phyloP scores from a whole-genome alignment of 2,888 invertebrate genomes.

The Mechanitis mazaeus region DNA sequence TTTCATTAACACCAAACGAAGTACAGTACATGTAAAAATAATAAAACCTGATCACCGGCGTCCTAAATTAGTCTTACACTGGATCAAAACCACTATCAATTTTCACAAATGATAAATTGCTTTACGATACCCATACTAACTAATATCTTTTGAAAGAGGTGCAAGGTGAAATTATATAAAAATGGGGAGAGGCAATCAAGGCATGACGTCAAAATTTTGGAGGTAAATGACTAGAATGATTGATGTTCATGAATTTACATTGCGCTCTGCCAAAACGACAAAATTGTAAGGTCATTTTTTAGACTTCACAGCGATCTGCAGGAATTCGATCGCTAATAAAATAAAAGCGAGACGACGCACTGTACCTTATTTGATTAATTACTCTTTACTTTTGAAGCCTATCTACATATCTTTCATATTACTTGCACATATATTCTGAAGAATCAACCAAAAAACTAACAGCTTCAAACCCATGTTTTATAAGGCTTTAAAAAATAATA shows the following conservation, averaged over 20 bases:
- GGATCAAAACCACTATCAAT: slow-evolving; percentile 30
- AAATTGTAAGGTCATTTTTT: slow-evolving; percentile 45
- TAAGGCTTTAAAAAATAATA: no score
- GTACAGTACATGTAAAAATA: not conserved
- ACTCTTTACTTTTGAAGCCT: slow-evolving; percentile 14
- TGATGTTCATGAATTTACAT: slow-evolving; percentile 62
- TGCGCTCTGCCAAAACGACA: slow-evolving; percentile 57
- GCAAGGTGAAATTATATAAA: slow-evolving; percentile 52
- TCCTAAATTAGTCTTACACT: slow-evolving; percentile 43
- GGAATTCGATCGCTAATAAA: slow-evolving; percentile 27
- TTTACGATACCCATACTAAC: slow-evolving; percentile 32
- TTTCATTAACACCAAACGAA: not conserved
- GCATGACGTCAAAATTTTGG: slow-evolving; percentile 60
- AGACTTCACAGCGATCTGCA: slow-evolving; percentile 30
- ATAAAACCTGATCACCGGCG: slow-evolving; percentile 26
- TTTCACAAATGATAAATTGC: slow-evolving; percentile 37
- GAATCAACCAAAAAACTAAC: no score
- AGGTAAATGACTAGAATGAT: slow-evolving; percentile 67
- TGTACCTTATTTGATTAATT: slow-evolving; percentile 18
- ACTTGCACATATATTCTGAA: no score
- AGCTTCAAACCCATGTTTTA: no score
- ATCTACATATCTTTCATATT: not conserved
- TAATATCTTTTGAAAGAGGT: slow-evolving; percentile 33
- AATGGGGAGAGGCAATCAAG: slow-evolving; percentile 58
- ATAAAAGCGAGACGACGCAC: slow-evolving; percentile 23